Evolutionary conservation across 2,888 invertebrate species (phyloP).

Genomic region (Agrochola circellaris): DNA sequence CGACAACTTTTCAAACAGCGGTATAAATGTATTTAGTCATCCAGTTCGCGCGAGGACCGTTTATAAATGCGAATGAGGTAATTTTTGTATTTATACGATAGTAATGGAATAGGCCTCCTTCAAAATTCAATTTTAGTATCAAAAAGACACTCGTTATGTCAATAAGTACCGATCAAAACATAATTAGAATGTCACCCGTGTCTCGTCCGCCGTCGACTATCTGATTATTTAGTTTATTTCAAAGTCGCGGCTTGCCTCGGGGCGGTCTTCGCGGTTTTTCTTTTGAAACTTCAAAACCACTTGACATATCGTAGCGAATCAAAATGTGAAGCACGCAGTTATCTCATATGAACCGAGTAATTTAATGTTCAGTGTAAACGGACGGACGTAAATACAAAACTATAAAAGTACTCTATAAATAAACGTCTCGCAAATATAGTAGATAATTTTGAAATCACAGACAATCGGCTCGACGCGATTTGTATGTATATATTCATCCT

Average conservation of each 20-base stretch:
- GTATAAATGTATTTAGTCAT: slow-evolving; percentile 60
- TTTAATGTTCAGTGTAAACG: slow-evolving; percentile 58
- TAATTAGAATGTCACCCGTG: slow-evolving; percentile 80
- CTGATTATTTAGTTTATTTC: slow-evolving; percentile 79
- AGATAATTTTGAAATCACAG: slow-evolving; percentile 64
- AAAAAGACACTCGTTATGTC: slow-evolving; percentile 74
- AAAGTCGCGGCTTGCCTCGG: slow-evolving; percentile 60
- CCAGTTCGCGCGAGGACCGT: slow-evolving; percentile 25
- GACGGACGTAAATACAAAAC: slow-evolving; percentile 58
- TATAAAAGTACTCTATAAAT: slow-evolving; percentile 63
- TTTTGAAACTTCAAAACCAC: slow-evolving; percentile 61
- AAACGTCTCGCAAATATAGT: slow-evolving; percentile 63
- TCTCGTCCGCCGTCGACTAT: slow-evolving; percentile 65
- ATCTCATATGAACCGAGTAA: slow-evolving; percentile 65
- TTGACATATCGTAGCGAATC: slow-evolving; percentile 64
- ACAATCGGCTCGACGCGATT: slow-evolving; percentile 67
- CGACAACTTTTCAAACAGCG: slow-evolving; percentile 56
- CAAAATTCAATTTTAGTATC: slow-evolving; percentile 53
- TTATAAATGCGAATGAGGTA: slow-evolving; percentile 54
- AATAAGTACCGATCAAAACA: slow-evolving; percentile 72
- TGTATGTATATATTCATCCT: slow-evolving; percentile 81
- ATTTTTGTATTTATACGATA: slow-evolving; percentile 50
- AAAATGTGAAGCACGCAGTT: slow-evolving; percentile 66
- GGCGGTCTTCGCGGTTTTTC: slow-evolving; percentile 63
- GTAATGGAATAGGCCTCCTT: slow-evolving; percentile 47